phyloP scores from a whole-genome alignment of 2,888 invertebrate genomes.

The Strigamia maritima region DNA sequence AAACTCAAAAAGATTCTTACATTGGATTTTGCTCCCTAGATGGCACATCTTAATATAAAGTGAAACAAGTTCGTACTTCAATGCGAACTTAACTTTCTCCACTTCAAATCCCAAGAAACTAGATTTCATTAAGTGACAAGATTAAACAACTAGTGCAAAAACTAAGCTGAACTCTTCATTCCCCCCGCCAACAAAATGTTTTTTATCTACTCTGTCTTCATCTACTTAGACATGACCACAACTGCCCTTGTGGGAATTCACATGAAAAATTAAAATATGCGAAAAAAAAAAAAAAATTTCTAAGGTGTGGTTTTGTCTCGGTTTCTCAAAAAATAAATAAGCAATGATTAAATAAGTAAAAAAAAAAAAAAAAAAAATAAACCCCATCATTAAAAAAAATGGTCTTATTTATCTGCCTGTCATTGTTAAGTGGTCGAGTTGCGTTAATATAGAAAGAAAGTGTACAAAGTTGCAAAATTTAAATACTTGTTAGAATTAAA shows the following conservation, averaged over 20 bases:
- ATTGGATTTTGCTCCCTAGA: conserved; percentile 2
- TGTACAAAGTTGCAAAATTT: background rate
- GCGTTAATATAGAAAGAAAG: background rate
- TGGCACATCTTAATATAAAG: conserved; percentile 8
- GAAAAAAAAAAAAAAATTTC: background rate
- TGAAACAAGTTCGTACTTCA: background rate
- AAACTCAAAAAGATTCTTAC: background rate
- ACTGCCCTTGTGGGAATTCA: background rate
- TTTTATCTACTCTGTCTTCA: background rate
- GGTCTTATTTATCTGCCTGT: background rate
- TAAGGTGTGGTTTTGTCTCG: background rate
- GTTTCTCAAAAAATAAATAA: background rate
- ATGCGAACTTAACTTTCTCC: background rate
- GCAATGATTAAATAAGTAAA: background rate
- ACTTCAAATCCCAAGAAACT: conserved; percentile 15
- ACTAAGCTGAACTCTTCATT: background rate
- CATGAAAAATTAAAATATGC: background rate
- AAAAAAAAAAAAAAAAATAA: background rate
- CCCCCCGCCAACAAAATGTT: background rate
- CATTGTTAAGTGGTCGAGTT: background rate
- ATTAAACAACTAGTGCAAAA: conserved; percentile 16
- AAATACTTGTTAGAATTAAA: background rate
- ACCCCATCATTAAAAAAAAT: background rate
- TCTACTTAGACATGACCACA: background rate
- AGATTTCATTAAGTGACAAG: conserved; percentile 24